These are phyloP conservation scores for Drosophila limbata DNA, from an alignment of 2,888 invertebrate species.

Conservation along the genomic window DNA sequence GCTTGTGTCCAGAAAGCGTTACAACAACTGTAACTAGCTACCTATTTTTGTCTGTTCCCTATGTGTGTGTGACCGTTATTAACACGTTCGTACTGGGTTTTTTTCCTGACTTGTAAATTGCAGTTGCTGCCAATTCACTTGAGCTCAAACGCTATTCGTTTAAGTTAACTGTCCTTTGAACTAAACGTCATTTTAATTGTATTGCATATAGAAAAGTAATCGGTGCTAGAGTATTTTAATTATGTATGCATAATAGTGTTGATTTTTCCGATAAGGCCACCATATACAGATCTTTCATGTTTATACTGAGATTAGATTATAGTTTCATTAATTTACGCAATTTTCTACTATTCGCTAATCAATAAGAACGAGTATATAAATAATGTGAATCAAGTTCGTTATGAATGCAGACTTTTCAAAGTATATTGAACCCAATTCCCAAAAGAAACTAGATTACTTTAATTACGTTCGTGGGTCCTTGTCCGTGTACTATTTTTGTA, in stretches of 20 bases:
- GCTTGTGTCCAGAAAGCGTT: conserved; percentile 41
- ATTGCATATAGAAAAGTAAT: not conserved
- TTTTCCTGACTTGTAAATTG: conserved; percentile 21
- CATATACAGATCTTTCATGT: not conserved
- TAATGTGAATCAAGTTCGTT: not conserved
- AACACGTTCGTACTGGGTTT: conserved; percentile 59
- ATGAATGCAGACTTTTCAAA: conserved; percentile 7
- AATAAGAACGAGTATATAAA: not conserved
- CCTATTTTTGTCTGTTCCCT: not conserved
- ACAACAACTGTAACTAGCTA: conserved; percentile 29
- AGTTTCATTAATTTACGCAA: conserved; percentile 21
- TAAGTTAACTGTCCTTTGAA: not conserved
- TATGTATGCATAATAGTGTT: not conserved
- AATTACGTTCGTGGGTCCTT: conserved; percentile 11
- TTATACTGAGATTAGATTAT: not conserved
- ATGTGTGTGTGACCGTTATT: conserved; percentile 50
- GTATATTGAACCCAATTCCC: conserved; percentile 38
- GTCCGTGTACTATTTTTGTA: conserved; percentile 10
- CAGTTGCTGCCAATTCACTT: not conserved
- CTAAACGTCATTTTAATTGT: too few relatives aligned
- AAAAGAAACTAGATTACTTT: conserved; percentile 3
- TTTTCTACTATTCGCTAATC: conserved; percentile 3
- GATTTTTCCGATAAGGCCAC: not conserved
- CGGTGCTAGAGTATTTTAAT: not conserved
- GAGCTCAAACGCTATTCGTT: not conserved